Percentiles rank a stretch among this genome's conserved stretches.
phyloP scores from a whole-genome alignment of 2,113 vertebrate species.

The Pandion haliaetus region DNA sequence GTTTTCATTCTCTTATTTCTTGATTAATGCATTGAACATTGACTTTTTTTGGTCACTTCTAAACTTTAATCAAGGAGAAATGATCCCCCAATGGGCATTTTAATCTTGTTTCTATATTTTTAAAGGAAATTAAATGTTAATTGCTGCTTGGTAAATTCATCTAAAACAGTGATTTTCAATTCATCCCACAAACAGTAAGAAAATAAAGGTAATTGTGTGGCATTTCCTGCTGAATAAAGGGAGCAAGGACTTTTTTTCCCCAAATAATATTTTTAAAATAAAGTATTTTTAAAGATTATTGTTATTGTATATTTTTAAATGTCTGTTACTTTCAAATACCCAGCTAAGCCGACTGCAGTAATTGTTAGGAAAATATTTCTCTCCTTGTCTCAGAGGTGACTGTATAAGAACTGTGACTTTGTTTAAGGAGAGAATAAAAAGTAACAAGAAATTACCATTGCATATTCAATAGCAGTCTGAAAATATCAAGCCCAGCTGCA shows the following conservation, averaged over 20 bases:
- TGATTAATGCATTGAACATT: slow-evolving; percentile 38
- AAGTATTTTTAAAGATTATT: slow-evolving; percentile 52
- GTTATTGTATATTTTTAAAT: not conserved
- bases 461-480: not conserved
- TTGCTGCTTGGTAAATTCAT: slow-evolving; percentile 34
- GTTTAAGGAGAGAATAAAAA: slow-evolving; percentile 31
- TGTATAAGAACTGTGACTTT: slow-evolving; percentile 43
- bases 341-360: not conserved
- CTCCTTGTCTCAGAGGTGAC: not conserved
- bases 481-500: not conserved
- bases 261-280: slow-evolving; percentile 29
- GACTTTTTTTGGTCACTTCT: slow-evolving; percentile 10
- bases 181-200: slow-evolving; percentile 55
- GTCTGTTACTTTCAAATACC: slow-evolving; percentile 4
- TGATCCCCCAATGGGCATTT: slow-evolving; percentile 29
- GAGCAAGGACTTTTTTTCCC: not conserved
- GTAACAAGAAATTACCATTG: not conserved
- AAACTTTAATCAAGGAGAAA: slow-evolving; percentile 44
- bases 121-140: slow-evolving; percentile 59
- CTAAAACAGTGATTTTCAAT: slow-evolving; percentile 26
- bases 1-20: slow-evolving; percentile 21
- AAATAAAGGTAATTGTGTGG: slow-evolving; percentile 62
- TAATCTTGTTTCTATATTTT: slow-evolving; percentile 56
- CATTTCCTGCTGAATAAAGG: slow-evolving; percentile 56
- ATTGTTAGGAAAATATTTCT: slow-evolving; percentile 48